Evolutionary conservation across 2,113 vertebrate genomes (phyloP).

Genomic region (Gallinago paraguaiae): DNA sequence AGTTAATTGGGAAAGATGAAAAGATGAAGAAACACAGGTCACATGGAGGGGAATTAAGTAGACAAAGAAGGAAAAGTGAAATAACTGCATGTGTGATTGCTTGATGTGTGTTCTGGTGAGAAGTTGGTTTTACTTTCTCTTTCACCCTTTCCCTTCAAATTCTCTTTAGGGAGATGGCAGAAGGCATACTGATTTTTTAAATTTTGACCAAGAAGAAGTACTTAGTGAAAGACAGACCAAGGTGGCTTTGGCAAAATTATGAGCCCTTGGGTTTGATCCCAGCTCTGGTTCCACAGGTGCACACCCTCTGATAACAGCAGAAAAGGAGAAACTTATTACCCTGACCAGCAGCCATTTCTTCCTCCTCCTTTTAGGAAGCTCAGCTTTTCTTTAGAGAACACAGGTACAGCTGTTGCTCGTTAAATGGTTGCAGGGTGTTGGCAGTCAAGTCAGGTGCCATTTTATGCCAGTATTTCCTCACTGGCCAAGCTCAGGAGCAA

Average conservation of each 20-base stretch:
- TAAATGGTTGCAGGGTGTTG: not conserved
- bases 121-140: not conserved
- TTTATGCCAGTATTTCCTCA: not conserved
- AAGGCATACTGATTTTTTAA: not conserved
- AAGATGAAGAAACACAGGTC: not conserved
- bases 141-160: not conserved
- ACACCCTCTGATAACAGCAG: not conserved
- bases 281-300: not conserved
- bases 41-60: not conserved
- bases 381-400: not conserved
- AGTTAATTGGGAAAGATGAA: not conserved
- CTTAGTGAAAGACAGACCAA: not conserved
- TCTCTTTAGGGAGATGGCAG: not conserved
- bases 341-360: not conserved
- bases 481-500: not conserved
- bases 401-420: not conserved
- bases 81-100: fast-evolving
- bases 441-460: not conserved
- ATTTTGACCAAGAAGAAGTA: not conserved
- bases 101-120: not conserved
- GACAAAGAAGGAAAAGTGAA: not conserved
- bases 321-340: not conserved
- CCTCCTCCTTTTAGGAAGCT: not conserved
- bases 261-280: not conserved
- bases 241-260: not conserved